phyloP scores from a whole-genome alignment of 2,113 vertebrate genomes.

The Lepidothrix coronata region DNA sequence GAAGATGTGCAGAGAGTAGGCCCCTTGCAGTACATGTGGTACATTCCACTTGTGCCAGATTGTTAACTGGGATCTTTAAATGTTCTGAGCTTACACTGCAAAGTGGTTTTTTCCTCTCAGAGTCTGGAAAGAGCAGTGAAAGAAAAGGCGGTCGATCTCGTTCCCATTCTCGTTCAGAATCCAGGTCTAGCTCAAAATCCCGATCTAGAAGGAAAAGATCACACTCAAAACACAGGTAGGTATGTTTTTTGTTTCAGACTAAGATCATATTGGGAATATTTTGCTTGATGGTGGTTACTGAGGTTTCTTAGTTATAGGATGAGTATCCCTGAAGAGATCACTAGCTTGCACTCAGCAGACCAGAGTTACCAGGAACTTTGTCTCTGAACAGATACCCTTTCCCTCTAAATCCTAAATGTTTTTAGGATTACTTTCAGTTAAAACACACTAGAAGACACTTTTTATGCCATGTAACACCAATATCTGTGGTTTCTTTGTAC shows the following conservation, averaged over 20 bases:
- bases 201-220: constrained; percentile 86
- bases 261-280: not conserved
- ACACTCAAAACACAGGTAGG: constrained; percentile 88
- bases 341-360: not conserved
- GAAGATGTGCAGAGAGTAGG: constrained; percentile 81
- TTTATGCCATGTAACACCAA: not conserved
- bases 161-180: constrained; percentile 82
- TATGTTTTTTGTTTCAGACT: not conserved
- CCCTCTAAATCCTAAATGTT: not conserved
- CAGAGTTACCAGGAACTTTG: not conserved
- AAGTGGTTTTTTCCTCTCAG: constrained; percentile 82
- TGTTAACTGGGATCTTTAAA: constrained; percentile 81
- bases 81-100: constrained; percentile 85
- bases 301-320: not conserved
- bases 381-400: not conserved
- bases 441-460: not conserved
- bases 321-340: not conserved
- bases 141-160: constrained; percentile 79
- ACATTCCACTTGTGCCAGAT: constrained; percentile 80
- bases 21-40: constrained; percentile 81
- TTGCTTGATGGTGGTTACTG: not conserved
- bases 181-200: constrained; percentile 83
- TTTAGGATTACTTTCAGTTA: not conserved
- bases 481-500: not conserved
- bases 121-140: constrained; percentile 79